A percentile compares a stretch with the other conserved stretches of the same genome.
These are phyloP conservation scores for Trematomus loennbergii DNA, from an alignment of 2,113 vertebrate species.

Conservation along the genomic window DNA sequence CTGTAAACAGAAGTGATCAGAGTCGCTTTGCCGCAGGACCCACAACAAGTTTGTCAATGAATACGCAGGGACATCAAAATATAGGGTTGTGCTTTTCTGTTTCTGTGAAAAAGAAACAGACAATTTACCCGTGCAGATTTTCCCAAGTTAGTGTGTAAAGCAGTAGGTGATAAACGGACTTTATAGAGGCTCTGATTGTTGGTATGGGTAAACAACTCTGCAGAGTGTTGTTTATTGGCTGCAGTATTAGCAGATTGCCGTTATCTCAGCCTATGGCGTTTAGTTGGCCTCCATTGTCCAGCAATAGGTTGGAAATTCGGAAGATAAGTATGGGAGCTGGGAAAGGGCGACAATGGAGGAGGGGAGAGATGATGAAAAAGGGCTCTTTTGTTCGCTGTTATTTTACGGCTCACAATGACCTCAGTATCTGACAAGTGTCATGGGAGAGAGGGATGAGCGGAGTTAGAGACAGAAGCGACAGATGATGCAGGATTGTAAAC, in stretches of 20 bases:
- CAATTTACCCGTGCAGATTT: background rate
- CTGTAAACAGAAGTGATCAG: conserved; percentile 45
- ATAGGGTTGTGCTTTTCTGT: background rate
- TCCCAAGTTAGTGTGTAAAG: background rate
- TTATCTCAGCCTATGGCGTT: conserved; percentile 3
- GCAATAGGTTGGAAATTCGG: conserved; percentile 6
- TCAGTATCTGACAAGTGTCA: conserved; percentile 55
- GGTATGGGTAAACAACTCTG: conserved; percentile 48
- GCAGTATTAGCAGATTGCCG: conserved; percentile 50
- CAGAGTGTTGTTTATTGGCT: conserved; percentile 59
- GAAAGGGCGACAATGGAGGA: conserved; percentile 28
- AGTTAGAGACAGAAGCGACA: conserved; percentile 37
- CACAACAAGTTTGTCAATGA: background rate
- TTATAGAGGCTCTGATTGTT: conserved; percentile 50
- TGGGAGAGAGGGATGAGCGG: conserved; percentile 33
- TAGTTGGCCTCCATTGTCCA: conserved; percentile 35
- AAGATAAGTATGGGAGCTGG: conserved; percentile 23
- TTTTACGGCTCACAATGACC: conserved; percentile 57
- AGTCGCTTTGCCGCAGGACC: conserved; percentile 10
- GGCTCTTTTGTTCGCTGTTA: conserved; percentile 44
- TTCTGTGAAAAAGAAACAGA: conserved; percentile 20
- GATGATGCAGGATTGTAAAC: conserved; percentile 56
- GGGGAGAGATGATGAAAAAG: conserved; percentile 6
- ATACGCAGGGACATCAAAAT: background rate
- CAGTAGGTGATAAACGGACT: conserved; percentile 33